A percentile compares a stretch with the other conserved stretches of the same genome.
phyloP scores from a whole-genome alignment of 2,888 invertebrate species.

The Lepidochrysops patricia region DNA sequence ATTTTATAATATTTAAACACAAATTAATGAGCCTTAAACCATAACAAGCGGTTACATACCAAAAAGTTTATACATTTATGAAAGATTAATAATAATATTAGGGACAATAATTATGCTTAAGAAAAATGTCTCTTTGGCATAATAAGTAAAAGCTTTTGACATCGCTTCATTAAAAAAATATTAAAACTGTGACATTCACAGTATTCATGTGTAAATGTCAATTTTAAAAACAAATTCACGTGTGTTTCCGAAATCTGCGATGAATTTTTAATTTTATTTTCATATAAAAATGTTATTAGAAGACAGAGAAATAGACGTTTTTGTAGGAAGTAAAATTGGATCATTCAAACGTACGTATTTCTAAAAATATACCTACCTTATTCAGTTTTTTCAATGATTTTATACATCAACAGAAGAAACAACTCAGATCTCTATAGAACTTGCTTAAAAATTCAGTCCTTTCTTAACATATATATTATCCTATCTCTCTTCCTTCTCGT shows the following conservation, averaged over 20 bases:
- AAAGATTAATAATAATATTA: too few species aligned
- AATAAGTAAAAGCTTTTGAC: background rate
- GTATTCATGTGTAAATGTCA: background rate
- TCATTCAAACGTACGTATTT: constrained; percentile 69
- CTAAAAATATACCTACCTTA: background rate
- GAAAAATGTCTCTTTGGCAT: too few species aligned
- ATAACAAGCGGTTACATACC: too few species aligned
- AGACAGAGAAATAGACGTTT: constrained; percentile 63
- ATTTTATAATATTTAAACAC: too few species aligned
- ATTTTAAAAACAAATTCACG: constrained; percentile 19
- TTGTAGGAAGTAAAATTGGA: constrained; percentile 70
- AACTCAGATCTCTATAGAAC: too few species aligned
- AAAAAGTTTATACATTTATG: too few species aligned
- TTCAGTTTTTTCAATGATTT: background rate
- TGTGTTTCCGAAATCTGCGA: constrained; percentile 11
- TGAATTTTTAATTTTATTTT: background rate
- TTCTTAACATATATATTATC: too few species aligned
- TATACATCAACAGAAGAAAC: background rate
- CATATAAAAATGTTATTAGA: constrained; percentile 39
- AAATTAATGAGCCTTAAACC: too few species aligned
- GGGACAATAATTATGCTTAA: too few species aligned
- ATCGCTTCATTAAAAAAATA: background rate
- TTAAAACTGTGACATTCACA: background rate
- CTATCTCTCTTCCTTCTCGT: too few species aligned
- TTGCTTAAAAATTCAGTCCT: too few species aligned